A percentile compares a stretch with the other conserved stretches of the same genome.
Conservation (phyloP, 2,888 invertebrate genomes). For the Dryobota labecula region DNA sequence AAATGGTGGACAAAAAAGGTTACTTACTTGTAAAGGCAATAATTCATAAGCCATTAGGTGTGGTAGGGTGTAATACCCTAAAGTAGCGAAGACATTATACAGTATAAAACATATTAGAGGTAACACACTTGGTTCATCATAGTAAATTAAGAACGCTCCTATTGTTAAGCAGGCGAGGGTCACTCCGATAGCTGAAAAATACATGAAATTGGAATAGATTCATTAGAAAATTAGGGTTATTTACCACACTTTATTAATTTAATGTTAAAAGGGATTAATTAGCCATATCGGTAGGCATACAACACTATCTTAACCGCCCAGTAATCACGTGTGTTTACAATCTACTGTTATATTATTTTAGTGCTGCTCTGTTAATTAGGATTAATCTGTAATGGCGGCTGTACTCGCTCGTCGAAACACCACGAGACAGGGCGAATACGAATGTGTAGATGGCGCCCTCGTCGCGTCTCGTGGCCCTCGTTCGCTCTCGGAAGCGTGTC, state of each 20-base stretch:
- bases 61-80: conserved; percentile 79
- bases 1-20: no score
- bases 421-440: no score
- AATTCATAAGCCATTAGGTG: conserved; percentile 78
- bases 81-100: conserved; percentile 72
- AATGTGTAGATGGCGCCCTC: no score
- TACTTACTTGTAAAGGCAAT: conserved; percentile 80
- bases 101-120: conserved; percentile 71
- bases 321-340: no score
- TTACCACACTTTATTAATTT: no score
- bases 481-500: no score
- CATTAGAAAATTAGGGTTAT: neutral
- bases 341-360: no score
- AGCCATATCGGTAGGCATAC: neutral
- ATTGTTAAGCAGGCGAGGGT: conserved; percentile 65
- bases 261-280: neutral
- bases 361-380: no score
- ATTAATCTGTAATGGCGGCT: no score
- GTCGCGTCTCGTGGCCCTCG: no score
- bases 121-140: conserved; percentile 52
- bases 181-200: conserved; percentile 75
- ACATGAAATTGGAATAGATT: neutral
- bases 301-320: no score
- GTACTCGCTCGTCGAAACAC: no score
- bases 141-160: conserved; percentile 61